phyloP scores from a whole-genome alignment of 2,113 vertebrate genomes.

The Salvator merianae region DNA sequence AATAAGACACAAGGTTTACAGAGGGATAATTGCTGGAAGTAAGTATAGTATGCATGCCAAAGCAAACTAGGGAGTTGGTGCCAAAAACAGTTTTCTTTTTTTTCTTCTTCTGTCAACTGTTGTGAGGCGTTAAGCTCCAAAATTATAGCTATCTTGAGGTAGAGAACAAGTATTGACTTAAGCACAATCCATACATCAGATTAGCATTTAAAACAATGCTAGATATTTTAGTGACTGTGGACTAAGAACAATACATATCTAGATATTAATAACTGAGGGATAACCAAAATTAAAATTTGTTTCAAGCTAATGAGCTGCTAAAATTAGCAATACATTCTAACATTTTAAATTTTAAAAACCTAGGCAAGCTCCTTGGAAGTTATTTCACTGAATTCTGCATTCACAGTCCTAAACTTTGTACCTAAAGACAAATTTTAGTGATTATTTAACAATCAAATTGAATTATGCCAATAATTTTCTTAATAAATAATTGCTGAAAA shows the following conservation, averaged over 20 bases:
- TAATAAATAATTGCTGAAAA: too few relatives aligned
- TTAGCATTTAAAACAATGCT: neutral
- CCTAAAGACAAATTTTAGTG: neutral
- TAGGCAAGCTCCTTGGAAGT: neutral
- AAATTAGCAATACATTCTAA: neutral
- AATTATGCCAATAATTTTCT: neutral
- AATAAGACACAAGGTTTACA: conserved; percentile 33
- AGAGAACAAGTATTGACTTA: neutral
- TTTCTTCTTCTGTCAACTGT: neutral
- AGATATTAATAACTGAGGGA: neutral
- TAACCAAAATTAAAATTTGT: neutral
- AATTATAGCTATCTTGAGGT: neutral
- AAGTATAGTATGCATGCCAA: conserved; percentile 50
- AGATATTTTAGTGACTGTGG: neutral
- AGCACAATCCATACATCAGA: neutral
- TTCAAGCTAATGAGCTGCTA: neutral
- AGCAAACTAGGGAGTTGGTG: conserved; percentile 36
- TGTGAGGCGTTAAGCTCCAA: neutral
- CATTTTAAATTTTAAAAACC: neutral
- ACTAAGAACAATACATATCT: neutral
- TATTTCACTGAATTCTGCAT: neutral
- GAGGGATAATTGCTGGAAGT: conserved; percentile 70
- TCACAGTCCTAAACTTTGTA: neutral
- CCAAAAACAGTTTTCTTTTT: conserved; percentile 41
- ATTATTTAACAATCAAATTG: neutral